Percentiles rank a stretch among this genome's conserved stretches.
These are phyloP conservation scores for Lymantria dispar DNA, from an alignment of 2,888 invertebrate species.

Conservation along the genomic window DNA sequence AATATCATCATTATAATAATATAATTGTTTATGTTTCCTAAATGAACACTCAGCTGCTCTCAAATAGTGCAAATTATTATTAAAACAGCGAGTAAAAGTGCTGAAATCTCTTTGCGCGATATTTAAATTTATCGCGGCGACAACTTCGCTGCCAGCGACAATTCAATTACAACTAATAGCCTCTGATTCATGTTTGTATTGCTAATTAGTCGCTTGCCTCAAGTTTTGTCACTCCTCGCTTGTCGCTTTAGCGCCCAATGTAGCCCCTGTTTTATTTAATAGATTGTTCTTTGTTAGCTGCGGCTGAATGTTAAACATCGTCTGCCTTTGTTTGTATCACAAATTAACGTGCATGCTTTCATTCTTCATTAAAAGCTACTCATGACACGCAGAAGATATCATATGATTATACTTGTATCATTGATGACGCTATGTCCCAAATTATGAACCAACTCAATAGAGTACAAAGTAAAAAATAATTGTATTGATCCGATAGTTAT, in stretches of 20 bases:
- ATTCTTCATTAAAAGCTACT: conserved; percentile 26
- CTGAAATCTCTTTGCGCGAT: conserved; percentile 68
- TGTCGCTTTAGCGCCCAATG: conserved; percentile 50
- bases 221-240: conserved; percentile 80
- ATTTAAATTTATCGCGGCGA: conserved; percentile 76
- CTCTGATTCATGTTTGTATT: conserved; percentile 82
- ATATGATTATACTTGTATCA: conserved; percentile 21
- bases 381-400: neutral
- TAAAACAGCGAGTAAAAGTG: conserved; percentile 48
- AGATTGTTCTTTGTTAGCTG: conserved; percentile 64
- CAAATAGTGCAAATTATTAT: conserved; percentile 35
- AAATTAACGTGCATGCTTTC: conserved; percentile 52
- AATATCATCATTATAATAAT: neutral
- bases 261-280: conserved; percentile 64
- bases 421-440: too few species aligned
- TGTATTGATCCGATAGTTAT: conserved; percentile 31
- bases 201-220: conserved; percentile 78
- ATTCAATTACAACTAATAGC: conserved; percentile 83
- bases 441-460: neutral
- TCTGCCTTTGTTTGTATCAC: conserved; percentile 53
- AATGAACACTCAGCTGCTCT: neutral
- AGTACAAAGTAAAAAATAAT: conserved; percentile 13
- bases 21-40: neutral
- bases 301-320: conserved; percentile 53
- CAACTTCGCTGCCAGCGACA: conserved; percentile 74